A percentile compares a stretch with the other conserved stretches of the same genome.
Conservation (phyloP, 2,888 invertebrate genomes). For the Athalia circularis region DNA sequence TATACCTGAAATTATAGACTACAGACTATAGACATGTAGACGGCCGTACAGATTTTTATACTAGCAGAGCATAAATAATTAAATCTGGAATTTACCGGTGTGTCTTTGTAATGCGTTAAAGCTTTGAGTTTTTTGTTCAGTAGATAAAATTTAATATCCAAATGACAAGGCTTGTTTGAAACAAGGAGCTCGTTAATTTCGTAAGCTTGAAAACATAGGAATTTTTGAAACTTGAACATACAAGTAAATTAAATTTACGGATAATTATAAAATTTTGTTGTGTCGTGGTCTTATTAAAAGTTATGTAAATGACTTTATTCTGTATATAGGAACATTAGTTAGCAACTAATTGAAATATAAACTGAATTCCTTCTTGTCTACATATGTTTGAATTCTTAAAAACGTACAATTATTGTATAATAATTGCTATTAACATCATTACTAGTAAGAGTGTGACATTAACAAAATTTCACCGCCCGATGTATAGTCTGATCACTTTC, state of each 20-base stretch:
- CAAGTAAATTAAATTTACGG: conserved; percentile 2
- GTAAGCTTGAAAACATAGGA: conserved; percentile 26
- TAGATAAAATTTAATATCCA: neutral
- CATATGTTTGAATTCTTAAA: conserved; percentile 27
- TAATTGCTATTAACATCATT: conserved; percentile 26
- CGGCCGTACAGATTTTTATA: conserved; percentile 1
- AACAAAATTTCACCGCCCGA: conserved; percentile 17
- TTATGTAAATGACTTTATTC: conserved; percentile 34
- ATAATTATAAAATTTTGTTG: conserved; percentile 33
- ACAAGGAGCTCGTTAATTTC: conserved; percentile 33
- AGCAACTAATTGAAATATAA: conserved; percentile 37
- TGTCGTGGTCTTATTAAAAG: conserved; percentile 2
- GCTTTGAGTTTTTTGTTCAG: conserved; percentile 26
- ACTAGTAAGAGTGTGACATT: conserved; percentile 26
- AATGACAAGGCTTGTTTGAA: conserved; percentile 20
- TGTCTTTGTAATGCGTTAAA: conserved; percentile 32
- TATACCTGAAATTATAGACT: neutral
- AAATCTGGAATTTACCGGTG: conserved; percentile 15
- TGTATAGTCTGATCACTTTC: conserved; percentile 34
- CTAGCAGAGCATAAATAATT: conserved; percentile 7
- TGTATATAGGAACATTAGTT: conserved; percentile 40
- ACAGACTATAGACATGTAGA: neutral
- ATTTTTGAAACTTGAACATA: conserved; percentile 15
- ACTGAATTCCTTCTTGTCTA: conserved; percentile 27
- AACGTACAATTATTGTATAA: conserved; percentile 21